A percentile compares a stretch with the other conserved stretches of the same genome.
Evolutionary conservation across 2,113 vertebrate genomes (phyloP).

Genomic region (Corvus cornix): DNA sequence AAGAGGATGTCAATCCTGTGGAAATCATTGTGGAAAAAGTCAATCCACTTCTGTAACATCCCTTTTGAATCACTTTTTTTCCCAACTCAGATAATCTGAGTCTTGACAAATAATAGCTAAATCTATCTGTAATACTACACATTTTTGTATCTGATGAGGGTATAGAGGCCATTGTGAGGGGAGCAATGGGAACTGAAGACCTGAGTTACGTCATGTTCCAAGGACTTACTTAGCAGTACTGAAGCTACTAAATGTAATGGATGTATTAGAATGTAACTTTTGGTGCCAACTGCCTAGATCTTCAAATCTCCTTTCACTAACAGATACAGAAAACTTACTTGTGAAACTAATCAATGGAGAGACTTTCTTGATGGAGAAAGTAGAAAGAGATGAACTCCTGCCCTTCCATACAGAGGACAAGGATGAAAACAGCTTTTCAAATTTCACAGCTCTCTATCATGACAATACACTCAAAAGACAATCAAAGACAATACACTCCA

Average conservation of each 20-base stretch:
- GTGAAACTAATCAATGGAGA: not conserved
- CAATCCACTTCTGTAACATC: not conserved
- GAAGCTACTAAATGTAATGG: not conserved
- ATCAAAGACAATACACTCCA: not conserved
- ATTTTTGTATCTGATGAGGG: not conserved
- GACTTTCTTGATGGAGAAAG: not conserved
- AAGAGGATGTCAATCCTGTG: not conserved
- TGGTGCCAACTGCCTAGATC: not conserved
- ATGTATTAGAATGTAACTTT: not conserved
- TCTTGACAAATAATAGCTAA: not conserved
- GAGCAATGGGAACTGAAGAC: not conserved
- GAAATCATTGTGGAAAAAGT: not conserved
- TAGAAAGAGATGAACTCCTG: not conserved
- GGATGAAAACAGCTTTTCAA: not conserved
- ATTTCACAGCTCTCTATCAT: accelerated
- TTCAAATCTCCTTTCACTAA: not conserved
- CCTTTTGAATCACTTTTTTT: not conserved
- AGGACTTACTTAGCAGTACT: not conserved
- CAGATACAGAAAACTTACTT: not conserved
- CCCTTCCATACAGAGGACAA: not conserved
- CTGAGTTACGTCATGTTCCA: not conserved
- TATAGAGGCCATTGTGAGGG: not conserved
- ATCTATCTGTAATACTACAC: not conserved
- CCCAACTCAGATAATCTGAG: not conserved
- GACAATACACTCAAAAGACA: not conserved